Evolutionary conservation across 2,797 vertebrate species (phyloP).

Genomic region (Lepilemur ruficaudatus): DNA sequence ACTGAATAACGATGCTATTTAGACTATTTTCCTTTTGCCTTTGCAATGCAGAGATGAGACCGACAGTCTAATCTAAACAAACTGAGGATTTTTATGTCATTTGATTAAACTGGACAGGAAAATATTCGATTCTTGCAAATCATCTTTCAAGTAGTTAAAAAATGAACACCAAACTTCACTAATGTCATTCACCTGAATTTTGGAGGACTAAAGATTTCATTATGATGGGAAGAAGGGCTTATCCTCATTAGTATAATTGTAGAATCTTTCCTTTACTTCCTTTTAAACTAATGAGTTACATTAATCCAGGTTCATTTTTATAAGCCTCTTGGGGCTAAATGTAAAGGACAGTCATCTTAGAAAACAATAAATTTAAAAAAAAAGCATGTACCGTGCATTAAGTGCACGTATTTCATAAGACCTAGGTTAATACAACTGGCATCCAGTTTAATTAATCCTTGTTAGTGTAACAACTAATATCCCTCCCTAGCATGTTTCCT

Average conservation of each 20-base stretch:
- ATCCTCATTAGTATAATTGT: slow-evolving; percentile 88
- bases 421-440: slow-evolving; percentile 89
- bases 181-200: slow-evolving; percentile 79
- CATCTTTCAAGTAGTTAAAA: slow-evolving; percentile 46
- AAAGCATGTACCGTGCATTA: slow-evolving; percentile 86
- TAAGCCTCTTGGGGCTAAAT: slow-evolving; percentile 88
- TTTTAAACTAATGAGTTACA: slow-evolving; percentile 90
- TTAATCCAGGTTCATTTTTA: slow-evolving; percentile 91
- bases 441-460: slow-evolving; percentile 91
- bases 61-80: slow-evolving; percentile 1
- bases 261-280: slow-evolving; percentile 86
- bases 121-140: not conserved
- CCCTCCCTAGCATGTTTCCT: slow-evolving; percentile 87
- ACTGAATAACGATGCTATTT: slow-evolving; percentile 12
- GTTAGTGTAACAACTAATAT: slow-evolving; percentile 90
- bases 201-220: slow-evolving; percentile 77
- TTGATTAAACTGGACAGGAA: slow-evolving; percentile 7
- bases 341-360: slow-evolving; percentile 89
- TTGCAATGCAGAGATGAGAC: slow-evolving; percentile 22
- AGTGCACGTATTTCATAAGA: slow-evolving; percentile 88
- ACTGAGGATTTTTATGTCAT: slow-evolving; percentile 29
- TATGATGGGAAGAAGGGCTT: slow-evolving; percentile 82
- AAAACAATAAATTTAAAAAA: slow-evolving; percentile 88
- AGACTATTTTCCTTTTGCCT: slow-evolving; percentile 2
- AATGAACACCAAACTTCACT: slow-evolving; percentile 61